Evolutionary conservation across 1,140 invertebrate genomes (phyloP).

Genomic region (Panulirus ornatus): DNA sequence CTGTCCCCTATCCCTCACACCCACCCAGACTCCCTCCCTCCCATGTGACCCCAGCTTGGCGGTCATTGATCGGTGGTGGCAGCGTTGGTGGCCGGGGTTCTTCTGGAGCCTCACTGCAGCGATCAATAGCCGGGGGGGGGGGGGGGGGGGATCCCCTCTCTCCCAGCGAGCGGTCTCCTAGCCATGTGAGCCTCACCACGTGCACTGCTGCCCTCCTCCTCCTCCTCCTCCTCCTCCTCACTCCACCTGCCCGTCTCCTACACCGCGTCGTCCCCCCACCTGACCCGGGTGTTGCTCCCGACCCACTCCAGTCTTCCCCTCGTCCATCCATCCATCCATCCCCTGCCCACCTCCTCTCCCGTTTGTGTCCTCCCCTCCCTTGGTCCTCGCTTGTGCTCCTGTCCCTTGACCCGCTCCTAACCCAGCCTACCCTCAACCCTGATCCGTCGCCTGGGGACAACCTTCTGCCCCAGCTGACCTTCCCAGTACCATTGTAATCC

Average conservation of each 20-base stretch:
- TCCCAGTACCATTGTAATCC: no score
- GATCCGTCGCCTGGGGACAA: no score
- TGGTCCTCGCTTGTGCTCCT: not conserved
- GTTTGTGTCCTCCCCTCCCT: not conserved
- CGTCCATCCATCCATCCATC: not conserved
- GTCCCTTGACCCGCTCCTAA: no score
- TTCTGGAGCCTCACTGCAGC: conserved; percentile 35
- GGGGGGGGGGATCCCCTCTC: conserved; percentile 17
- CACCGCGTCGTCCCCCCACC: not conserved
- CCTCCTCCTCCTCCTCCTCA: not conserved
- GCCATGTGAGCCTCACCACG: not conserved
- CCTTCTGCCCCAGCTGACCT: no score
- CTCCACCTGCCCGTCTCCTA: no score
- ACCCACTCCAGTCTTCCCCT: no score
- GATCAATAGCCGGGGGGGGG: conserved; percentile 45
- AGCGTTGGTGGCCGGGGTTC: not conserved
- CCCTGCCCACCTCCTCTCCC: not conserved
- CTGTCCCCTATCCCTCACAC: not conserved
- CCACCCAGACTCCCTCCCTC: not conserved
- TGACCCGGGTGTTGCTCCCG: not conserved
- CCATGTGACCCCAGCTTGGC: not conserved
- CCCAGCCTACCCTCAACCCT: no score
- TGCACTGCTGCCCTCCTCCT: no score
- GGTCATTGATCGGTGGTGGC: conserved; percentile 33
- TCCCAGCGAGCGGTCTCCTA: not conserved